Evolutionary conservation across 1,140 invertebrate genomes (phyloP), one percentile per base, ranked within the genome.

Genomic region (Drosophila bipectinata): DNA sequence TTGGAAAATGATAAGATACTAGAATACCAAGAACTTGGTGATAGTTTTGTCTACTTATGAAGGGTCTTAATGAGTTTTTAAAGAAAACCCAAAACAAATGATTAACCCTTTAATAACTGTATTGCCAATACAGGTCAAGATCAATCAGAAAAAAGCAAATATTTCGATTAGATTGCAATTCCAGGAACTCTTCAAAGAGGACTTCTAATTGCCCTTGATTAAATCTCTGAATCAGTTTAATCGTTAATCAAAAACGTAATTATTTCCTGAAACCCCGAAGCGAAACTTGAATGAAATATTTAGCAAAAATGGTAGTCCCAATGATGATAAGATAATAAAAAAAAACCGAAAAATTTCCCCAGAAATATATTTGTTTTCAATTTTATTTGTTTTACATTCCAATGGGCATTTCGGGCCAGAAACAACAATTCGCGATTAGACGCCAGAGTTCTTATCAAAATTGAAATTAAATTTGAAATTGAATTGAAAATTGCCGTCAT

Each of bases 1-100:
- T 61, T 41, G 41, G 28, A 34, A n/a, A 51, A 14, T n/a, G 63
- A 67, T 67, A 44, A 67, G 63, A 67, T 67, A 32, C n/a, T 32
- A 47, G 14, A 64, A 64, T 34, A n/a, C 34, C 34, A 12, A n/a
- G 34, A 37, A 37, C 10, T 37, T 4, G 12, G 12, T n/a, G 34
- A 37, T n/a, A 37, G 34, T 37, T 37, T 12, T 64, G 2, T 52
- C 28, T 28, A 28, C 44, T 6, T 37, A 21, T 30, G 21, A 28
- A 28, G 5, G 1, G 26, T 28, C 5, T 28, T 28, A 28, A 28
- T 28, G 26, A 28, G 26, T 6, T 28, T 14, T n/a, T 51, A 26
- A 18, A 21, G 34, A 18, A 24, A 34, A 52, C 10, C n/a, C 14
- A 37, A 37, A 37, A 37, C 10, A 37, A 37, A 37, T 37, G 10